Base-by-base conservation (phyloP, 2,888 invertebrate genomes). In the Penaeus monodon region DNA sequence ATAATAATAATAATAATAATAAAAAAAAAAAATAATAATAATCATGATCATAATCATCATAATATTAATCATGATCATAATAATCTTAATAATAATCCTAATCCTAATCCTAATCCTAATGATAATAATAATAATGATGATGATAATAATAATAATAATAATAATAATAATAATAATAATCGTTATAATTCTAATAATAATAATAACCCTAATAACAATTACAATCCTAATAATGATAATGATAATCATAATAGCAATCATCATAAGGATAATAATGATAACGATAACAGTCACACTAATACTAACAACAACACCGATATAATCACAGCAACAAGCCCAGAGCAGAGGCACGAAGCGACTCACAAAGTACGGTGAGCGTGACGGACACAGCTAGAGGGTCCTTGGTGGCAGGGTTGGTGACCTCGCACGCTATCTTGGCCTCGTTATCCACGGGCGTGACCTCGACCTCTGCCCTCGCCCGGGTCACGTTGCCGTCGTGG, bases 391-490 rank as follows among this genome's bases (percentile, higher is more conserved):
- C 95, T 78, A 98, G 94, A 0, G 98, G 97, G 91, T 96, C 95
- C 92, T 96, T 95, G 0, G 97, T 96, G 0, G 98, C 98, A 66
- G 96, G 95, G 93, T 98, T 98, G 70, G 96, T 95, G 0, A 98
- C 98, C 92, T 98, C 97, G 92, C 99, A 99, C 91, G 97, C 94
- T 92, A 98, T 98, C 91, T 96, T 95, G 0, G 98, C 98, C 91
- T 96, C 96, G 93, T 99, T 99, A 93, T 99, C 99, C 0, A 96
- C 96, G 6, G 96, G 96, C 91, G 97, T 97, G 24, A 96, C 96
- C 90, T 96, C 93, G 90, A 97, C 95, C 14, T 95, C 95, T 91
- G 97, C 94, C 93, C 97, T 97, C 4, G 86, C 88, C 29, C 79
- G 76, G 12, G 88, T 89, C 64, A 76, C 83, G 68, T 86, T 80